A percentile compares a stretch with the other conserved stretches of the same genome.
These are phyloP conservation scores for Pocillopora meandrina DNA, from an alignment of 92 coral and sea anemone genomes.

Conservation along the genomic window DNA sequence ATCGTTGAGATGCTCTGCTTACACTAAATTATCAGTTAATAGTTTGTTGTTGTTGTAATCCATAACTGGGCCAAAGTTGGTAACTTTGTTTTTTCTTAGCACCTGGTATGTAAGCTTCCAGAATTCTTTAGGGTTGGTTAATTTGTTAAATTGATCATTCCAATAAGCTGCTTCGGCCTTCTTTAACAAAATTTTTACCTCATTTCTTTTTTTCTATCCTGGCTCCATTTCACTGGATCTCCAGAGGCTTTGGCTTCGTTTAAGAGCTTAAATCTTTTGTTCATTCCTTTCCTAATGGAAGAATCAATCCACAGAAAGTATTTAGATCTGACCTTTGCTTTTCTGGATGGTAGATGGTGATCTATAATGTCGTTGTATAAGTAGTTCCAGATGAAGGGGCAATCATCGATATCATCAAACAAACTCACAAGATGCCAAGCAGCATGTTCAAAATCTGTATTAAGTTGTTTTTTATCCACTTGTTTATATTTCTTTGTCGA, in stretches of 20 bases:
- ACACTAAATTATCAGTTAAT: conserved; percentile 7
- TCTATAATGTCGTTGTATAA: conserved; percentile 9
- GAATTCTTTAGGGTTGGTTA: no score
- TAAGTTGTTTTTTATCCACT: conserved; percentile 8
- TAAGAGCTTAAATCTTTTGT: conserved; percentile 30
- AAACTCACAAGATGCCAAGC: conserved; percentile 24
- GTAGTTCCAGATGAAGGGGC: conserved; percentile 18
- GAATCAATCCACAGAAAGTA: background rate
- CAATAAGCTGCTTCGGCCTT: conserved; percentile 41
- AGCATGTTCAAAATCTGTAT: conserved; percentile 13
- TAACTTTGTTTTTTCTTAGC: no score
- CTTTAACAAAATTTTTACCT: conserved; percentile 31
- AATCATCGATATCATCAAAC: conserved; percentile 39
- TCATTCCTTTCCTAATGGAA: conserved; percentile 39
- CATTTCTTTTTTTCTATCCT: conserved; percentile 16
- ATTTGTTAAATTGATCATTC: background rate
- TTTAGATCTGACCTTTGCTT: conserved; percentile 20
- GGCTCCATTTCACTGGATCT: conserved; percentile 30
- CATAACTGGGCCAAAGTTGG: no score
- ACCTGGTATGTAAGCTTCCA: no score
- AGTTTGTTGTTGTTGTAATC: background rate
- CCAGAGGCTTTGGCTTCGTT: conserved; percentile 25
- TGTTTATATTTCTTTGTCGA: background rate
- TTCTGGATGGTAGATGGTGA: conserved; percentile 28
- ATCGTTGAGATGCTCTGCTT: conserved; percentile 20